Evolutionary conservation across 1,140 invertebrate genomes (phyloP), one percentile per base, ranked within the genome.

Genomic region (Diplogasteroides magnus): DNA sequence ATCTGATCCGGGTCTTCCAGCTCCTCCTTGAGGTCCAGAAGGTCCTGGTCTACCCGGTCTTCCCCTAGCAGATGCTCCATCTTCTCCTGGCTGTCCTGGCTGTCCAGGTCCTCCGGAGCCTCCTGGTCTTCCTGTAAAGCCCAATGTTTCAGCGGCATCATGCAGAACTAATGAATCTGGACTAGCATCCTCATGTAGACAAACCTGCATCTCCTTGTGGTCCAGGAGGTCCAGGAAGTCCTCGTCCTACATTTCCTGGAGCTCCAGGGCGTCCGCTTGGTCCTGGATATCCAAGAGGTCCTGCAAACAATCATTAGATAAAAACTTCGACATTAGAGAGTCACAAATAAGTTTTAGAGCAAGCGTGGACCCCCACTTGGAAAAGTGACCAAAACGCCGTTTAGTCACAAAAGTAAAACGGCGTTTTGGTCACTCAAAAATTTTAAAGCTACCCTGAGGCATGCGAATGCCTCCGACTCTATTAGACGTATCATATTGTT

Each of bases 51-150:
- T 48, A 64, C 68, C 68, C 31, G 61, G 29, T 37, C 37, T 37
- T 70, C 68, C 68, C 23, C 61, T 61, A 2, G 15, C n/a, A 31
- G 55, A 61, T 37, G 61, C 32, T 26, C 61, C 57, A 26, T 61
- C 58, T 55, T 57, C 61, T 58, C 63, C 56, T 31, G 61, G 32
- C 14, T 48, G 61, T 64, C 68, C 68, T n/a, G 61, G 31, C 58
- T 64, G 32, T 48, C 68, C 68, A 27, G 61, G 60, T 15, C 28
- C 23, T 64, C 68, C 68, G 31, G 68, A 55, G 13, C 32, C 62
- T 57, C 68, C 68, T 13, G 68, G 28, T 59, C 59, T 48, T 55
- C 63, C n/a, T n/a, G n/a, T n/a, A n/a, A n/a, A n/a, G n/a, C n/a
- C n/a, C n/a, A n/a, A n/a, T n/a, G n/a, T n/a, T n/a, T n/a, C n/a